A percentile compares a stretch with the other conserved stretches of the same genome.
Conservation (phyloP, 2,888 invertebrate genomes). For the Ellobium chinense region DNA sequence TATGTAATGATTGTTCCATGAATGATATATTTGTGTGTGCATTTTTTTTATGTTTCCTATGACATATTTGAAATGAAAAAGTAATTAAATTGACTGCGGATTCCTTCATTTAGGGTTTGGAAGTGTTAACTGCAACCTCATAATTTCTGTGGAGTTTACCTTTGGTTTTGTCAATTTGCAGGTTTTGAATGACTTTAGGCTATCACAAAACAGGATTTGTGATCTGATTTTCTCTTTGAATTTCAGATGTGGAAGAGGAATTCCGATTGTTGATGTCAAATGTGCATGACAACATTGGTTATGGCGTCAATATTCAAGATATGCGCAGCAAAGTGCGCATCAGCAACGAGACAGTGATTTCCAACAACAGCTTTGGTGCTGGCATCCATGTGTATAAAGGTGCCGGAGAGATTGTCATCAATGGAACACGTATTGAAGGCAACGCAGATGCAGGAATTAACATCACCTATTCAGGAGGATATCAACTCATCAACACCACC, state of each 20-base stretch:
- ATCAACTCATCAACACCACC: conserved; percentile 92
- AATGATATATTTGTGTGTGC: too few relatives aligned
- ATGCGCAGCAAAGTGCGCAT: conserved; percentile 90
- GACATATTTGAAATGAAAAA: too few relatives aligned
- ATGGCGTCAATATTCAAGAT: conserved; percentile 96
- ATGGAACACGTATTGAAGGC: conserved; percentile 91
- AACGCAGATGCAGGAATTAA: conserved; percentile 90
- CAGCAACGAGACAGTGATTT: conserved; percentile 89
- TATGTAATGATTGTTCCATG: too few relatives aligned
- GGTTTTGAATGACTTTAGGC: too few relatives aligned
- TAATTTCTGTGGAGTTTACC: too few relatives aligned
- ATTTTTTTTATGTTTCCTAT: too few relatives aligned
- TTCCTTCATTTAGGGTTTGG: too few relatives aligned
- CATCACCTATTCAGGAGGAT: conserved; percentile 96
- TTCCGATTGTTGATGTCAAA: conserved; percentile 88
- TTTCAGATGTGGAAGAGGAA: conserved; percentile 65
- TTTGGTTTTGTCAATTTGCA: too few relatives aligned
- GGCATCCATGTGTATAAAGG: conserved; percentile 94
- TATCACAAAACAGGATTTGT: too few relatives aligned
- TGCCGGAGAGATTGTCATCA: conserved; percentile 94
- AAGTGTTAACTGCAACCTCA: too few relatives aligned
- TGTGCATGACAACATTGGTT: conserved; percentile 93
- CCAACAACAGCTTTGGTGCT: conserved; percentile 89
- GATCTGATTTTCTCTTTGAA: neutral
- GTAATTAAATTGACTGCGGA: too few relatives aligned